Evolutionary conservation across 37 sponge, comb jelly and placozoan species (phyloP).

Genomic region (Diacarnus erythraeanus): DNA sequence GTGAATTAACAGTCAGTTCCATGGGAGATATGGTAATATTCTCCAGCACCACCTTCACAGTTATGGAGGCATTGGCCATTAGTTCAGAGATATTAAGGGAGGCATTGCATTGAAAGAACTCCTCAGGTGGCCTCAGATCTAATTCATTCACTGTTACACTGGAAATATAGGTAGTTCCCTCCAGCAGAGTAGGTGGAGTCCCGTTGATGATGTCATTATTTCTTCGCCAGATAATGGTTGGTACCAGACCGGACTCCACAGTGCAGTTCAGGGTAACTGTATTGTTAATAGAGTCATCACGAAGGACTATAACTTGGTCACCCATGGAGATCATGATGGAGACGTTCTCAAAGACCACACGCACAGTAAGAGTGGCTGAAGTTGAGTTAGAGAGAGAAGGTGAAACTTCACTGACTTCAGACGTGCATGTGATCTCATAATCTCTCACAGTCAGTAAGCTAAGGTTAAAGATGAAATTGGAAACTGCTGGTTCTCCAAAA

Average conservation of each 20-base stretch:
- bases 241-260: neutral
- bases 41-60: neutral
- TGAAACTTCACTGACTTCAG: neutral
- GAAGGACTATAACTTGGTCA: neutral
- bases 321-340: neutral
- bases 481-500: constrained; percentile 18
- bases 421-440: neutral
- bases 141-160: neutral
- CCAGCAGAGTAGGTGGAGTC: neutral
- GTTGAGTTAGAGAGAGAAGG: neutral
- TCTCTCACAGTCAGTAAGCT: neutral
- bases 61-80: neutral
- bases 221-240: neutral
- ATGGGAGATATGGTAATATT: neutral
- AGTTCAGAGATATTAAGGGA: neutral
- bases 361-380: neutral
- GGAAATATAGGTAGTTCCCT: neutral
- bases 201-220: neutral
- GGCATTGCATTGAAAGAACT: neutral
- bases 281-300: neutral
- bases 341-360: neutral
- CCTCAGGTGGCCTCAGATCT: neutral
- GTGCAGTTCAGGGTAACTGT: neutral
- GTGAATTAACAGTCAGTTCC: neutral
- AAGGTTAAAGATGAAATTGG: constrained; percentile 5